phyloP scores from a whole-genome alignment of 2,888 invertebrate genomes.

The Morpho deidamia region DNA sequence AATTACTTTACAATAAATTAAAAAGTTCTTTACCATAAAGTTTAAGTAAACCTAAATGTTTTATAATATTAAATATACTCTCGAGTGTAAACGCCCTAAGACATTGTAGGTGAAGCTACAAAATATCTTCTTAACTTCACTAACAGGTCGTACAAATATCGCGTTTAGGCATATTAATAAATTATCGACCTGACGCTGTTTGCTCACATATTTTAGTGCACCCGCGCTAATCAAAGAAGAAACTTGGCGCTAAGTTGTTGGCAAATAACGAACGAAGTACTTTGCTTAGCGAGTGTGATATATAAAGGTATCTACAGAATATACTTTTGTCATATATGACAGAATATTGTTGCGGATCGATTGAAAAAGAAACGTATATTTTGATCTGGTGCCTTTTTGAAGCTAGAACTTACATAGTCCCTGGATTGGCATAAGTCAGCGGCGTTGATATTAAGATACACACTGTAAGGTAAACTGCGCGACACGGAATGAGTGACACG shows the following conservation, averaged over 20 bases:
- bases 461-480: no score
- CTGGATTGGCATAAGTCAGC: no score
- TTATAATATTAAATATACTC: no score
- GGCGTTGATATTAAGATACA: no score
- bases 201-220: slow-evolving; percentile 53
- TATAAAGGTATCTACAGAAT: slow-evolving; percentile 1
- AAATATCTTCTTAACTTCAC: slow-evolving; percentile 15
- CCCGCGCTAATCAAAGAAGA: slow-evolving; percentile 50
- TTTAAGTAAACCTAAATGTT: no score
- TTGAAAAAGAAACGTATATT: no score
- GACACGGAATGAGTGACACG: no score
- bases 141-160: slow-evolving; percentile 32
- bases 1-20: no score
- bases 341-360: no score
- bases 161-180: slow-evolving; percentile 54
- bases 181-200: slow-evolving; percentile 49
- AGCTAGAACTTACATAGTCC: no score
- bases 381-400: no score
- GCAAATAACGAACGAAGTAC: slow-evolving; percentile 39
- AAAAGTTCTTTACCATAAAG: no score
- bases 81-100: background rate
- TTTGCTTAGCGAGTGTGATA: slow-evolving; percentile 22
- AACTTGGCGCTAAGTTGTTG: slow-evolving; percentile 52
- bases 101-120: slow-evolving; percentile 6
- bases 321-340: background rate